Conservation (phyloP, 2,113 vertebrate species). For the Redunca redunca region DNA sequence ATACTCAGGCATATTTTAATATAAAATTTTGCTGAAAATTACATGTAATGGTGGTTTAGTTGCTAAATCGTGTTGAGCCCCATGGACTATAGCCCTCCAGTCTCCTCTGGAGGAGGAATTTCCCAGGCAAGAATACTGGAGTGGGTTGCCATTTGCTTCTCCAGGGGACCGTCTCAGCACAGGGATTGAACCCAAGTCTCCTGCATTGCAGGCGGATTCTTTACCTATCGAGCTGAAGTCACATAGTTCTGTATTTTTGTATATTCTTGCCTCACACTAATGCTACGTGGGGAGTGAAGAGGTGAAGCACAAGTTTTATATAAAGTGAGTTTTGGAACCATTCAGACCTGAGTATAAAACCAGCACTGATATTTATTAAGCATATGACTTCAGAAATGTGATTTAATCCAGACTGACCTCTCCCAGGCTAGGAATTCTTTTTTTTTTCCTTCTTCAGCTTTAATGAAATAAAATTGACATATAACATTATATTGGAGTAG, state of each 20-base stretch:
- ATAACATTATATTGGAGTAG: background rate
- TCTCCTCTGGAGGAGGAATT: background rate
- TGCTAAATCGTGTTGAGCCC: background rate
- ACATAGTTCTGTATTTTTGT: background rate
- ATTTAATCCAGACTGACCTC: background rate
- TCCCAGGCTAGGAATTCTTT: background rate
- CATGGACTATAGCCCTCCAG: background rate
- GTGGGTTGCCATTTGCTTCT: background rate
- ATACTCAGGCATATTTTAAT: background rate
- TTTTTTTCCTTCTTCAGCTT: background rate
- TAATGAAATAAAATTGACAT: background rate
- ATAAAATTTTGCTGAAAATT: background rate
- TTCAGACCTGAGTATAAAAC: background rate
- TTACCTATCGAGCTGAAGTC: background rate
- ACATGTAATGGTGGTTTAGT: background rate
- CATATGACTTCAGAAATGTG: background rate
- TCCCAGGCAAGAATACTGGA: background rate
- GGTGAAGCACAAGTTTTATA: background rate
- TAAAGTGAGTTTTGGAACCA: background rate
- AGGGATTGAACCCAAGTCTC: background rate
- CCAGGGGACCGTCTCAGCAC: background rate
- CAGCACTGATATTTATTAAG: background rate
- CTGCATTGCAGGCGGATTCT: background rate
- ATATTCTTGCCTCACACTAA: background rate
- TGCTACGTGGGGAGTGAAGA: background rate